phyloP scores from a whole-genome alignment of 2,113 vertebrate genomes.

The Corapipo altera region DNA sequence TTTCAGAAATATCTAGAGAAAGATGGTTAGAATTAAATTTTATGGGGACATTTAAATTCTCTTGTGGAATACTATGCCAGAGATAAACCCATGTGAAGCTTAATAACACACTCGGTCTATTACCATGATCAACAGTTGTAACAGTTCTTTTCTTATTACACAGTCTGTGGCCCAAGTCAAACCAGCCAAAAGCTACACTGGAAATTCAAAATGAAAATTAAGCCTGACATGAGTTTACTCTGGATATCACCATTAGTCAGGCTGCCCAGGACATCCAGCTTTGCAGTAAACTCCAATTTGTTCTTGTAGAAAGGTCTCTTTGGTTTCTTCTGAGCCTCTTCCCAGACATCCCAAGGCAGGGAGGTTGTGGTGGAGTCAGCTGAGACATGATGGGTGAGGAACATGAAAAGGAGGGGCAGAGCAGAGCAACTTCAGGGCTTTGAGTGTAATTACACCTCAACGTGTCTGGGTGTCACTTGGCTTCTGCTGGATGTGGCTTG shows the following conservation, averaged over 20 bases:
- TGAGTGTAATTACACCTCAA: not conserved
- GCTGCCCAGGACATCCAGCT: not conserved
- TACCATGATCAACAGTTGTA: not conserved
- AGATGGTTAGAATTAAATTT: conserved; percentile 35
- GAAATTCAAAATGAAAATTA: not conserved
- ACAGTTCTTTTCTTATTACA: not conserved
- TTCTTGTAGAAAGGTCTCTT: not conserved
- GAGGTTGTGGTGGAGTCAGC: not conserved
- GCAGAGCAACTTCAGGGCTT: not conserved
- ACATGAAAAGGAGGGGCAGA: not conserved
- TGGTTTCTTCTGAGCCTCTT: not conserved
- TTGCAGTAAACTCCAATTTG: not conserved
- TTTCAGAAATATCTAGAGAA: conserved; percentile 35
- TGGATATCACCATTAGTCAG: not conserved
- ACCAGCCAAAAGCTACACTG: not conserved
- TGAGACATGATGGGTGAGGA: not conserved
- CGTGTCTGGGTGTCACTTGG: not conserved
- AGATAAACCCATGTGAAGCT: not conserved
- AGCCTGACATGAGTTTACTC: not conserved
- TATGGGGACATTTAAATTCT: conserved; percentile 31
- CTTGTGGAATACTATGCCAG: not conserved
- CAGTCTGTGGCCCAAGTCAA: not conserved
- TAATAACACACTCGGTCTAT: not conserved
- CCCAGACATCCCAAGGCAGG: not conserved
- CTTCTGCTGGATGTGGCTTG: not conserved